Evolutionary conservation across 2,797 vertebrate species (phyloP).

Genomic region (Halcyon chelicuti): DNA sequence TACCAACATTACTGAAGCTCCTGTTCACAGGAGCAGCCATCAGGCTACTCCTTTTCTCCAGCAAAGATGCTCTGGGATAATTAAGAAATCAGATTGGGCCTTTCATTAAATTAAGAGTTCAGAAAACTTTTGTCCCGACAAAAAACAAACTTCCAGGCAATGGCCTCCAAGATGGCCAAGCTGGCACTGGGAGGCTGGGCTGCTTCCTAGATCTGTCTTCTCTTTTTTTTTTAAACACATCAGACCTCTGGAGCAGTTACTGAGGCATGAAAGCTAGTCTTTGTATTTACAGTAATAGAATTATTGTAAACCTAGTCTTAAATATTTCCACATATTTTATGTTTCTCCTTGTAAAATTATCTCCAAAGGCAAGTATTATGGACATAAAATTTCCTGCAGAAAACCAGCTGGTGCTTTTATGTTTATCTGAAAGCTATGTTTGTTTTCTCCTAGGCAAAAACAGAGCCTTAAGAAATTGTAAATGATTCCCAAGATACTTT

Average conservation of each 20-base stretch:
- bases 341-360: conserved; percentile 56
- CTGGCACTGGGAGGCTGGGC: background rate
- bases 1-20: background rate
- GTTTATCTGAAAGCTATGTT: conserved; percentile 64
- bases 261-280: background rate
- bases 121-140: background rate
- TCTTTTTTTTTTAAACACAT: background rate
- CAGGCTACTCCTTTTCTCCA: background rate
- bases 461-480: conserved; percentile 40
- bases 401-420: conserved; percentile 61
- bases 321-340: conserved; percentile 53
- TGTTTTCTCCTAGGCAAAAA: conserved; percentile 55
- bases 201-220: background rate
- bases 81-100: background rate
- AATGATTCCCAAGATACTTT: conserved; percentile 47
- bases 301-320: conserved; percentile 43
- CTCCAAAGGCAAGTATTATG: conserved; percentile 56
- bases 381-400: conserved; percentile 37
- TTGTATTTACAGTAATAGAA: conserved; percentile 18
- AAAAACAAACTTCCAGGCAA: background rate
- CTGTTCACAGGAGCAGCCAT: background rate
- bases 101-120: background rate
- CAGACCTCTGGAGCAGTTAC: background rate
- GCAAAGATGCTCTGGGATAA: background rate
- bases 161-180: background rate